A percentile compares a stretch with the other conserved stretches of the same genome.
Evolutionary conservation across 2,888 invertebrate genomes (phyloP).

Genomic region (Pristionchus arcanus): DNA sequence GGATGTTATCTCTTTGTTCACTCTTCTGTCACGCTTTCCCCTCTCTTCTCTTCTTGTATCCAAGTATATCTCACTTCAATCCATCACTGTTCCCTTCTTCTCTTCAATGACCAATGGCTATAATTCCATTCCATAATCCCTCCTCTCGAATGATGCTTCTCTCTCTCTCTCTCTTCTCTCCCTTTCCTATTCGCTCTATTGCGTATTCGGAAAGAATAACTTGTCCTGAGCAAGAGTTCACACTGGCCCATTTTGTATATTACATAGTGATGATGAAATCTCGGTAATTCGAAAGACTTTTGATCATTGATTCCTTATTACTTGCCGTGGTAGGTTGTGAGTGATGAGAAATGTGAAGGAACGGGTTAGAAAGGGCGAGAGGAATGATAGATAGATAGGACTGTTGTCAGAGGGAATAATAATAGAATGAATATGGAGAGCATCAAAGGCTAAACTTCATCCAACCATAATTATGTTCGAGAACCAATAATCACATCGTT

Average conservation of each 20-base stretch:
- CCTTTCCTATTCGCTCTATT: not conserved
- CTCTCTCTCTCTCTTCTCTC: not conserved
- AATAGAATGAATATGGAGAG: not conserved
- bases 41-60: not conserved
- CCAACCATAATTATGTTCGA: not conserved
- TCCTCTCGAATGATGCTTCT: not conserved
- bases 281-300: not conserved
- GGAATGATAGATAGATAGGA: not conserved
- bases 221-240: not conserved
- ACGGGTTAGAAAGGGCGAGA: slow-evolving; percentile 20
- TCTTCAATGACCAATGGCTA: not conserved
- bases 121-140: slow-evolving; percentile 10
- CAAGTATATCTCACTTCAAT: slow-evolving; percentile 4
- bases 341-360: not conserved
- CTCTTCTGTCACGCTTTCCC: slow-evolving; percentile 17
- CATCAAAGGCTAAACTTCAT: not conserved
- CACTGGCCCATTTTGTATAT: not conserved
- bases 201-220: slow-evolving; percentile 3
- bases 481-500: not conserved
- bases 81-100: not conserved
- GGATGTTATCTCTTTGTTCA: slow-evolving; percentile 7
- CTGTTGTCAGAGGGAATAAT: not conserved
- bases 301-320: not conserved
- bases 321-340: not conserved
- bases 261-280: not conserved